Conservation (phyloP, 2,888 invertebrate genomes). For the Agonopterix arenella region DNA sequence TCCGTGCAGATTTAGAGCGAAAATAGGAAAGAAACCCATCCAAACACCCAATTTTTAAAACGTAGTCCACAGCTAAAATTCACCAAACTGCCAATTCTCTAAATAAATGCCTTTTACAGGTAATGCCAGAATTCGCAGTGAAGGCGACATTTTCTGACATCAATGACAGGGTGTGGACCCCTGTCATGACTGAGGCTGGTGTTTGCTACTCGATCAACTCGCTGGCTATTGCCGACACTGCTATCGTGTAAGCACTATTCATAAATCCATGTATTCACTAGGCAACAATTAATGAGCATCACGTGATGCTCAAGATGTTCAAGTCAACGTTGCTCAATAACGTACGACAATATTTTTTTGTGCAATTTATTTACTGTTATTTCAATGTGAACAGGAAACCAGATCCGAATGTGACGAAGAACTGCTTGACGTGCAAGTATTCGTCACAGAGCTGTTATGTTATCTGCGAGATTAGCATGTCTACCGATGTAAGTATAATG, state of each 20-base stretch:
- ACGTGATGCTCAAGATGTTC: too few species aligned
- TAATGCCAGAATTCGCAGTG: conserved; percentile 58
- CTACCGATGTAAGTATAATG: conserved; percentile 27
- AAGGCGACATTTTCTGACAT: conserved; percentile 65
- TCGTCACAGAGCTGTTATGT: conserved; percentile 45
- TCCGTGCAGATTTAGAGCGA: too few species aligned
- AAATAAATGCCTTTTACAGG: conserved; percentile 31
- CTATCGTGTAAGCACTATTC: conserved; percentile 46
- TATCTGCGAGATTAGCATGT: conserved; percentile 31
- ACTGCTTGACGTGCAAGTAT: conserved; percentile 47
- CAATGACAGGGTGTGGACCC: conserved; percentile 45
- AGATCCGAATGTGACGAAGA: conserved; percentile 26
- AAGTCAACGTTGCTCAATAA: too few species aligned
- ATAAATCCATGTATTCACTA: neutral
- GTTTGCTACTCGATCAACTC: conserved; percentile 81
- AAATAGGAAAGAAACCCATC: too few species aligned
- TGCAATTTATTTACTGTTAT: too few species aligned
- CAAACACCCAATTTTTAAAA: too few species aligned
- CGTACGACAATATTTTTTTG: too few species aligned
- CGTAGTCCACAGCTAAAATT: too few species aligned
- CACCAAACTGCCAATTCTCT: too few species aligned
- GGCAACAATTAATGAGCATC: too few species aligned
- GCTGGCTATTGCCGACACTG: conserved; percentile 63
- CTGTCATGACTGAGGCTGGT: conserved; percentile 81
- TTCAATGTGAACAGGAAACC: conserved; percentile 24